Base-by-base conservation (phyloP, 2,888 invertebrate genomes). In the Poecilus cupreus region DNA sequence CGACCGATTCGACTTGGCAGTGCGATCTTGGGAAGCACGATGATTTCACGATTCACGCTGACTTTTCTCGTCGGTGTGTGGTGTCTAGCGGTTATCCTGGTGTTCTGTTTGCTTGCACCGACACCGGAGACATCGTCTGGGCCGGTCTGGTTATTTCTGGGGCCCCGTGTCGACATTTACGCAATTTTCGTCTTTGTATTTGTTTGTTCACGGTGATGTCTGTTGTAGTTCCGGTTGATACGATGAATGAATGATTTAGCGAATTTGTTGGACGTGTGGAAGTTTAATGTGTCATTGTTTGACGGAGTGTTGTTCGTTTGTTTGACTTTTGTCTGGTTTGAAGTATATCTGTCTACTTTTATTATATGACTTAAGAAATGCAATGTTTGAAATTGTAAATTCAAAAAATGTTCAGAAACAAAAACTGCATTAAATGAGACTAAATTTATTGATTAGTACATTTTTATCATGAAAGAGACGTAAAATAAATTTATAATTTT, bases 251-350 rank as follows among this genome's bases (percentile, higher is more conserved):
- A 43, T 43, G 43, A 43, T 43, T 43, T 43, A 43, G 13, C 43
- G 11, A n/a, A 3, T 43, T 13, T 3, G 43, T 5, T 13, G 18
- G 18, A 51, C 18, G 18, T 32, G 6, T 32, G 32, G 8, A 32
- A 43, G 43, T 18, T 51, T 51, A 51, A 8, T 32, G 32, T 32
- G 51, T 51, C 51, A 51, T 51, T 51, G 51, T 51, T 51, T 51
- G 8, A 18, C 2, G 46, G 51, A 18, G 18, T 18, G 13, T 32
- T 32, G 8, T 32, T 32, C 8, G 32, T 32, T 32, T 32, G 32
- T 32, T 32, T 32, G 4, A 6, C 32, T 32, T 32, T 51, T 13
- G 51, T 51, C 13, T 51, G 11, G 43, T 43, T 43, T 43, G 43
- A 43, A n/a, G 43, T 51, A 18, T 51, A 18, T 2, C 1, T 11